These are phyloP conservation scores for Latrodectus elegans DNA, from an alignment of 2,888 invertebrate species.

Conservation along the genomic window DNA sequence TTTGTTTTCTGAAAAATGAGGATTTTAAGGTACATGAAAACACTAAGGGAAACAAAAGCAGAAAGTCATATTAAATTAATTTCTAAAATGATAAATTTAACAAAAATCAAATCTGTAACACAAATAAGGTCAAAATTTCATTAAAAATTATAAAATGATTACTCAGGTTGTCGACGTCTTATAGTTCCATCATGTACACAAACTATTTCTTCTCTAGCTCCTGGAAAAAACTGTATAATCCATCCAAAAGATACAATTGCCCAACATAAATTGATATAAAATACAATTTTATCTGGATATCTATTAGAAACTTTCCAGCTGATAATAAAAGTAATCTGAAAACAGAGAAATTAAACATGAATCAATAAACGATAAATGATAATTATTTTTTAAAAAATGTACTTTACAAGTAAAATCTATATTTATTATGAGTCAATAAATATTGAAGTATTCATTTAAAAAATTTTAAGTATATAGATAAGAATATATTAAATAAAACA, in stretches of 20 bases:
- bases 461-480: too few relatives aligned
- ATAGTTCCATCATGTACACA: slow-evolving; percentile 93
- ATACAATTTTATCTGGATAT: slow-evolving; percentile 93
- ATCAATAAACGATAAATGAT: neutral
- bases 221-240: slow-evolving; percentile 90
- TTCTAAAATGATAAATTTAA: too few relatives aligned
- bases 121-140: neutral
- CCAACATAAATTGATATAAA: slow-evolving; percentile 94
- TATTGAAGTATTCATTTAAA: too few relatives aligned
- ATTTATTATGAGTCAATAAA: too few relatives aligned
- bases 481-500: too few relatives aligned
- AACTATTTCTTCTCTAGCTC: slow-evolving; percentile 86
- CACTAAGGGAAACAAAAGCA: too few relatives aligned
- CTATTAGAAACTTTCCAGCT: slow-evolving; percentile 94
- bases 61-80: too few relatives aligned
- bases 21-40: too few relatives aligned
- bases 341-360: slow-evolving; percentile 26
- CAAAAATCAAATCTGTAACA: slow-evolving; percentile 23
- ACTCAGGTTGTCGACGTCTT: slow-evolving; percentile 89
- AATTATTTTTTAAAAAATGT: neutral
- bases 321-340: slow-evolving; percentile 86
- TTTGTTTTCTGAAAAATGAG: too few relatives aligned
- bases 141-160: slow-evolving; percentile 41
- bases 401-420: neutral
- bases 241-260: slow-evolving; percentile 92